A percentile compares a stretch with the other conserved stretches of the same genome.
Conservation (phyloP, 2,888 invertebrate genomes). For the Phyllotreta striolata region DNA sequence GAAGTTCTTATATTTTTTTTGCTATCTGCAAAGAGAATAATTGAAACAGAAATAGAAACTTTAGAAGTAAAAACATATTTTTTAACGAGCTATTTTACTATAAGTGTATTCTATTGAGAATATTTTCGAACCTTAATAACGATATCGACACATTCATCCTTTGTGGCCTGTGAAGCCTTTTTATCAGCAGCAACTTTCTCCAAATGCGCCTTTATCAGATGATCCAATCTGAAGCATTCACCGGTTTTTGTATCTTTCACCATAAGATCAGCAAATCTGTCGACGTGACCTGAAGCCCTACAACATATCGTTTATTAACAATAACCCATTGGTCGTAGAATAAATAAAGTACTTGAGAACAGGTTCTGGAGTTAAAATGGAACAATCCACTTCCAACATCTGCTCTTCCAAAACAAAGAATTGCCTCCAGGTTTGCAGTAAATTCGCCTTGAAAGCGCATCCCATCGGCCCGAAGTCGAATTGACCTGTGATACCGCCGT, state of each 20-base stretch:
- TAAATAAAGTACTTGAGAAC: constrained; percentile 77
- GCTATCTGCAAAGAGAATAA: too few species aligned
- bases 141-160: constrained; percentile 79
- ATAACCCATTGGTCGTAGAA: background rate
- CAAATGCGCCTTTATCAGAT: constrained; percentile 93
- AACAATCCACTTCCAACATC: constrained; percentile 99
- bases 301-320: constrained; percentile 41
- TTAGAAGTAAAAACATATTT: too few species aligned
- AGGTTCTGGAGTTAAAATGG: constrained; percentile 95
- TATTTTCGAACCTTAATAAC: constrained; percentile 68
- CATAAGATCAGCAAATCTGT: constrained; percentile 99
- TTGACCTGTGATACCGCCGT: constrained; percentile 94
- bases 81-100: too few species aligned
- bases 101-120: too few species aligned
- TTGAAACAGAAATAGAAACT: too few species aligned
- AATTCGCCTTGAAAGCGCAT: constrained; percentile 95
- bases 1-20: background rate
- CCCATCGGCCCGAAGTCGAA: constrained; percentile 99
- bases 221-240: constrained; percentile 97
- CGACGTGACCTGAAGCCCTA: constrained; percentile 97
- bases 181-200: constrained; percentile 89
- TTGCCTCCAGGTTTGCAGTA: constrained; percentile 92
- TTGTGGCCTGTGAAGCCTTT: constrained; percentile 74
- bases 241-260: constrained; percentile 96
- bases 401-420: constrained; percentile 97